These are phyloP conservation scores for Hozukius guyotensis DNA, from an alignment of 2,797 vertebrate genomes.

Conservation along the genomic window DNA sequence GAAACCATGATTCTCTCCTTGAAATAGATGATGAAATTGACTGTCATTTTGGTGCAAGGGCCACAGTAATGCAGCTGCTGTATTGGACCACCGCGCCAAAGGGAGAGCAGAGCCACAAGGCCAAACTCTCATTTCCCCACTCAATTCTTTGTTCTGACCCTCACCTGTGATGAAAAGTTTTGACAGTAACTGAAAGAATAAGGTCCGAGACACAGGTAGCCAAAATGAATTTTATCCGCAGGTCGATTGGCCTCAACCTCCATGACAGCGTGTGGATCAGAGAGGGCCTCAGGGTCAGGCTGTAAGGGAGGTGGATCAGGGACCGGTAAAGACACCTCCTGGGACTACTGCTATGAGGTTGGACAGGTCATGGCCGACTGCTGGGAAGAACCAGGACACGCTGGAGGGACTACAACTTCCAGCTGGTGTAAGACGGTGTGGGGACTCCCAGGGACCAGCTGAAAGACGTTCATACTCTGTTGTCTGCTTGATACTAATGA, in stretches of 20 bases:
- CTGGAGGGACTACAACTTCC: conserved; percentile 37
- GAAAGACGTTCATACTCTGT: conserved; percentile 10
- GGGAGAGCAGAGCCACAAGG: conserved; percentile 21
- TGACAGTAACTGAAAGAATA: conserved; percentile 45
- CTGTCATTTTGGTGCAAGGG: conserved; percentile 50
- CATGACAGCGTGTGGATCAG: conserved; percentile 39
- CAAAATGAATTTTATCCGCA: conserved; percentile 59
- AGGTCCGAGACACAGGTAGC: conserved; percentile 19
- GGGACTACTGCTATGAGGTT: conserved; percentile 36
- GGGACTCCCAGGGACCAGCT: conserved; percentile 27
- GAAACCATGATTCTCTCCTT: conserved; percentile 41
- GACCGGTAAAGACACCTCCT: conserved; percentile 42
- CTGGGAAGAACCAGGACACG: conserved; percentile 39
- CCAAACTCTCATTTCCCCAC: conserved; percentile 42
- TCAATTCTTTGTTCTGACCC: conserved; percentile 56
- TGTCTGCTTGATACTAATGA: conserved; percentile 41
- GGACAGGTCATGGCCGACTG: conserved; percentile 17
- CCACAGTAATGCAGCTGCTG: conserved; percentile 18
- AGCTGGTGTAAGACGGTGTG: conserved; percentile 34
- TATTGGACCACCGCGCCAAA: conserved; percentile 9
- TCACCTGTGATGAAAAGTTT: conserved; percentile 49
- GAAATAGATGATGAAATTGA: conserved; percentile 63
- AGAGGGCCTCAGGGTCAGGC: conserved; percentile 32
- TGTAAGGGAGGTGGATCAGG: conserved; percentile 39
- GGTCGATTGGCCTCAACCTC: conserved; percentile 45